Conservation (phyloP, 2,113 vertebrate genomes). For the Eubucco bourcierii region DNA sequence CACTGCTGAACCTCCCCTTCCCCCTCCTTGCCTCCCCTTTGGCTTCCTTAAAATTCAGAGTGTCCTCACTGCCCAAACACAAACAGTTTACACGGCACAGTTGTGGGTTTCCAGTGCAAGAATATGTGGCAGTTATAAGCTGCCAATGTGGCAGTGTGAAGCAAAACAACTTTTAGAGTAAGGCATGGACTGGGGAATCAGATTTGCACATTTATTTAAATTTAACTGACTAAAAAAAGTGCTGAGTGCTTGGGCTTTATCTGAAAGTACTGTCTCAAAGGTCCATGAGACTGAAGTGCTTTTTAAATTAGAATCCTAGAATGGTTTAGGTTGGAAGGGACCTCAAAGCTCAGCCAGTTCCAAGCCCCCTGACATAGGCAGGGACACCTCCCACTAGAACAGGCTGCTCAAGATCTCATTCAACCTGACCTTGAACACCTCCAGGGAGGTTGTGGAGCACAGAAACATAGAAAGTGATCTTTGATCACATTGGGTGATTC, state of each 20-base stretch:
- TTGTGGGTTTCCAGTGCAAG: not conserved
- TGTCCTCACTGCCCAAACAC: not conserved
- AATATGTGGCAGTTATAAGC: not conserved
- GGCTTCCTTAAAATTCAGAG: not conserved
- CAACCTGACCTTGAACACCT: too few species aligned
- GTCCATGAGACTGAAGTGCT: not conserved
- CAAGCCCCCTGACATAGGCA: too few species aligned
- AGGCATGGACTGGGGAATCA: not conserved
- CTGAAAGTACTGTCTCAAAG: conserved; percentile 4
- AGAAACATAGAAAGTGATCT: too few species aligned
- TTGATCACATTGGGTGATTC: too few species aligned
- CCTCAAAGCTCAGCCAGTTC: too few species aligned
- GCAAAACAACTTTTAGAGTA: not conserved
- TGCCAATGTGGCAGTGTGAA: not conserved
- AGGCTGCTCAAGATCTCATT: too few species aligned
- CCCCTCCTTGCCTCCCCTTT: too few species aligned
- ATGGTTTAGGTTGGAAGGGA: too few species aligned
- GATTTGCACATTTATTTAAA: not conserved
- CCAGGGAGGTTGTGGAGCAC: too few species aligned
- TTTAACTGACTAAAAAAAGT: not conserved
- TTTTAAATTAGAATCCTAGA: not conserved
- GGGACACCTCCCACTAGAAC: too few species aligned
- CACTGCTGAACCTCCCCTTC: not conserved
- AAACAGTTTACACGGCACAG: not conserved
- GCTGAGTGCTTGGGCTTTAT: not conserved